Base-by-base conservation (phyloP, 2,888 invertebrate genomes). In the Eupithecia pulchellata region DNA sequence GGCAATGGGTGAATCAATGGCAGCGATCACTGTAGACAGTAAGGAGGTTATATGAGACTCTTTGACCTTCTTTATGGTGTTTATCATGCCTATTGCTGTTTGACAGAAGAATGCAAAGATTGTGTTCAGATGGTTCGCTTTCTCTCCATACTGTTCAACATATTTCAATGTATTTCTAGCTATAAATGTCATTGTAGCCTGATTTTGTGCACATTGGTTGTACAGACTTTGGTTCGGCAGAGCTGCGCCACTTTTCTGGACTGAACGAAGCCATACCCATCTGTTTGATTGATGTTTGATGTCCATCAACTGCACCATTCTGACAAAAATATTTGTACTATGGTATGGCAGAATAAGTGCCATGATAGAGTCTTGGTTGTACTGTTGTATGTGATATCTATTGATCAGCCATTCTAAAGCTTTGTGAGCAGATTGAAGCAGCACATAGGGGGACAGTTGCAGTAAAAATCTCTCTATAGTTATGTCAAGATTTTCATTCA, bases 391-490 rank as follows among this genome's bases (percentile, higher is more conserved):
- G 77, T 97, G 96, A 86, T 97, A 99, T 78, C 99, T 96, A 82
- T 98, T 96, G 61, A 99, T 96, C 4, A 99, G 95, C 99, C 99
- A 99, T 94, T 99, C 99, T 62, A 99, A 88, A 2, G 98, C 97
- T 93, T 99, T 98, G 78, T 99, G 98, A 0, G 95, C 88, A 0
- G 98, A 96, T 80, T 97, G 97, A 0, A 98, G 91, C 64, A 98
- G 94, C 78, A 99, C 96, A 86, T 98, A 99, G 0, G 99, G 99
- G 1, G 98, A 97, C 5, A 99, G 80, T 47, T 96, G 94, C 2
- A 97, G 89, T 0, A 99, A 91, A 89, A 99, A 99, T 75, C 96
- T 96, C 67, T 96, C 95, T 29, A 99, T 97, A 4, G 95, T 95
- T 52, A 94, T 93, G 89, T 99, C 95, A 20, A 99, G 89, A 78